Evolutionary conservation across 2,888 invertebrate species (phyloP).

Genomic region (Zeuzera pyrina): DNA sequence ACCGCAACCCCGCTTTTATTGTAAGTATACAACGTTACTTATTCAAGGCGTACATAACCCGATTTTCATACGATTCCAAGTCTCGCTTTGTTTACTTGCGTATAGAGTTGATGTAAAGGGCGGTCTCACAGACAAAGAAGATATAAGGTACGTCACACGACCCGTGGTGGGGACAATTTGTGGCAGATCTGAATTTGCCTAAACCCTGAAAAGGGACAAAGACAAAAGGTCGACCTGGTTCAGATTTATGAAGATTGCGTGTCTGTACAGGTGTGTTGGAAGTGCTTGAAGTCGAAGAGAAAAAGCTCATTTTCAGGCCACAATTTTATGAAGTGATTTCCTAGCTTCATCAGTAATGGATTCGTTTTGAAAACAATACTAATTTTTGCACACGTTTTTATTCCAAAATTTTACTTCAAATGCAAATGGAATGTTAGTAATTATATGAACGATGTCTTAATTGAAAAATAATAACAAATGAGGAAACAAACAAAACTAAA

Average conservation of each 20-base stretch:
- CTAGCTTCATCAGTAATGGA: no score
- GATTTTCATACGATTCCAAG: conserved; percentile 43
- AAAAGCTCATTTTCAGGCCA: no score
- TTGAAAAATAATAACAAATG: no score
- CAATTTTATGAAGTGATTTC: no score
- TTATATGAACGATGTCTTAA: no score
- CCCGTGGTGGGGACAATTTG: conserved; percentile 47
- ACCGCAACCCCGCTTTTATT: conserved; percentile 23
- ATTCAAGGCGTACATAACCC: conserved; percentile 42
- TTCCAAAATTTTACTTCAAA: no score
- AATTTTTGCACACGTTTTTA: no score
- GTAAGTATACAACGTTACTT: conserved; percentile 28
- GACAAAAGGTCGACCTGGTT: conserved; percentile 53
- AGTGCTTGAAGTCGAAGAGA: conserved; percentile 8
- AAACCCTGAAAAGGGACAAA: conserved; percentile 50
- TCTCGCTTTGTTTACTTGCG: conserved; percentile 41
- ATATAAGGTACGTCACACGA: conserved; percentile 27
- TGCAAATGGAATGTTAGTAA: no score
- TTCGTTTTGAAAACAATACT: no score
- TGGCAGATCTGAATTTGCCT: conserved; percentile 55
- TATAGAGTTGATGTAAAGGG: conserved; percentile 22
- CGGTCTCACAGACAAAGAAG: conserved; percentile 33
- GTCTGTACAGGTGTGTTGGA: conserved; percentile 21
- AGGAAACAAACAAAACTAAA: no score
- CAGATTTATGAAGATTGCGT: conserved; percentile 63